phyloP scores from a whole-genome alignment of 2,113 vertebrate genomes.

The Procapra przewalskii region DNA sequence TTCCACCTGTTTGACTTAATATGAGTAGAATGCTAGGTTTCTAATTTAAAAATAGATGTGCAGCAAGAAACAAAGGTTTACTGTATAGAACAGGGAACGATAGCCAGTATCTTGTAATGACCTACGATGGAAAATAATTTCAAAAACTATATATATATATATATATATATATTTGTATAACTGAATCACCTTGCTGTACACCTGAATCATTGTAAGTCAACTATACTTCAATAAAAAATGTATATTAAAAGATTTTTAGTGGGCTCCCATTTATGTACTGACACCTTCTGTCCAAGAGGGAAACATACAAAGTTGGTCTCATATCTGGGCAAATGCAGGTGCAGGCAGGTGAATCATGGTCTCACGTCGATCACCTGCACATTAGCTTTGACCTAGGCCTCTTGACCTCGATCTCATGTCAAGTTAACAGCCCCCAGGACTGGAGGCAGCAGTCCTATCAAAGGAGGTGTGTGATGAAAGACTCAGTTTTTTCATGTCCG shows the following conservation, averaged over 20 bases:
- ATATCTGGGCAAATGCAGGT: neutral
- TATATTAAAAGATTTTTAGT: neutral
- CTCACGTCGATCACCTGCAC: neutral
- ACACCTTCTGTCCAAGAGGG: neutral
- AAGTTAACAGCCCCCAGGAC: neutral
- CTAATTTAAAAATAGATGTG: neutral
- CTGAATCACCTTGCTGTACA: neutral
- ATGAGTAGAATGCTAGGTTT: neutral
- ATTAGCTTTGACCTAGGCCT: neutral
- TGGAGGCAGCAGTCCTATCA: neutral
- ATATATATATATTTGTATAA: neutral
- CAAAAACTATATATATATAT: neutral
- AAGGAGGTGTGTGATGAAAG: neutral
- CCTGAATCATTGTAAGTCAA: neutral
- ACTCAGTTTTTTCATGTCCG: neutral
- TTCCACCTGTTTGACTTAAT: neutral
- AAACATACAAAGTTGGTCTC: neutral
- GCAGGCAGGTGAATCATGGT: fast-evolving
- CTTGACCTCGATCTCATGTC: neutral
- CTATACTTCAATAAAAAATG: neutral
- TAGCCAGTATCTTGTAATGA: neutral
- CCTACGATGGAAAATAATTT: neutral
- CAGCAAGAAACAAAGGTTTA: neutral
- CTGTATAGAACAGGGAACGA: fast-evolving
- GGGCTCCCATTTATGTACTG: neutral